These are phyloP conservation scores for Telenomus remus DNA, from an alignment of 1,140 invertebrate genomes.

Conservation along the genomic window DNA sequence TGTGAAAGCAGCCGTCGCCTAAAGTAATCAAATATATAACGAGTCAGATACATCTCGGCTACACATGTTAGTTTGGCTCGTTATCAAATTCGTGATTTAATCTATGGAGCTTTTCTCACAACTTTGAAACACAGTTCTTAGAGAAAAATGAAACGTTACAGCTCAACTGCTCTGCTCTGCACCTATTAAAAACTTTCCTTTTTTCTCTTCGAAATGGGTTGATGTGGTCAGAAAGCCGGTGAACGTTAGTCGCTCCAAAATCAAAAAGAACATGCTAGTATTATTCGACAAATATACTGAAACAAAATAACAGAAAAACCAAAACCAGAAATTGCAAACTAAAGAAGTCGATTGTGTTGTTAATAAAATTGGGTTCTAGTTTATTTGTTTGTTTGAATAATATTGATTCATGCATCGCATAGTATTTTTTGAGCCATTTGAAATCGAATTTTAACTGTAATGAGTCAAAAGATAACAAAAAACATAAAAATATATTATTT, in stretches of 20 bases:
- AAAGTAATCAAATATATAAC: slow-evolving; percentile 78
- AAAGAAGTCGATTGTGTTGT: too few relatives aligned
- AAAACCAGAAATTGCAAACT: not conserved
- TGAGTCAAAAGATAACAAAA: not conserved
- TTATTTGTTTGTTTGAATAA: too few relatives aligned
- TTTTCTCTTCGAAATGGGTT: slow-evolving; percentile 20
- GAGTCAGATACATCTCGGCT: slow-evolving; percentile 68
- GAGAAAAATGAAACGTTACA: slow-evolving; percentile 20
- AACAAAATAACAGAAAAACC: not conserved
- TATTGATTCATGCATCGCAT: slow-evolving; percentile 11
- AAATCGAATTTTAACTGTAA: not conserved
- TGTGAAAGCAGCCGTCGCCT: slow-evolving; percentile 97
- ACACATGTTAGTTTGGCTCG: slow-evolving; percentile 31
- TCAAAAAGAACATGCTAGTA: slow-evolving; percentile 25
- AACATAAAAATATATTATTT: not conserved
- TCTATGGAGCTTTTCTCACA: slow-evolving; percentile 7
- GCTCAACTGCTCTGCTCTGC: not conserved
- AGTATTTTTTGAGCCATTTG: slow-evolving; percentile 45
- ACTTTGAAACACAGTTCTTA: slow-evolving; percentile 3
- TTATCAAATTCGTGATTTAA: slow-evolving; percentile 27
- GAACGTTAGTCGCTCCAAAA: slow-evolving; percentile 14
- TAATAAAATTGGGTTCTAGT: too few relatives aligned
- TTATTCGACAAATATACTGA: slow-evolving; percentile 31
- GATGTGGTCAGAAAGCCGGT: slow-evolving; percentile 13
- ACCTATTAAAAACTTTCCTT: slow-evolving; percentile 1